These are phyloP conservation scores for Xiphophorus couchianus DNA, from an alignment of 2,113 vertebrate species.

Conservation along the genomic window DNA sequence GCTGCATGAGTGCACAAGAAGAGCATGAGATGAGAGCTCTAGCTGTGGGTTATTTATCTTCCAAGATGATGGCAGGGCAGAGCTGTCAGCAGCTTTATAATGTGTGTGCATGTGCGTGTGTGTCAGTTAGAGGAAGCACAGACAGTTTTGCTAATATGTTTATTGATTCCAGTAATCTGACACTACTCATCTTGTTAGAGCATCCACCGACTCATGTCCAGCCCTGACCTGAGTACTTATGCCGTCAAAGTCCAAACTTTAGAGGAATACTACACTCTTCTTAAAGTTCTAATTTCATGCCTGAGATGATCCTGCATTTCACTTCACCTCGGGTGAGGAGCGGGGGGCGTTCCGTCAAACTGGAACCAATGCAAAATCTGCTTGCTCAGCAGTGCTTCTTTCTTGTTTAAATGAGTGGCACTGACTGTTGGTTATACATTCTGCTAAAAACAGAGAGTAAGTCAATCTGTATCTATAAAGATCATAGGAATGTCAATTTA, in stretches of 20 bases:
- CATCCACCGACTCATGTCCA: constrained; percentile 18
- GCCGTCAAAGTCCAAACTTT: neutral
- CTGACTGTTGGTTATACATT: neutral
- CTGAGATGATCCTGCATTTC: neutral
- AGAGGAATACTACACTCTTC: neutral
- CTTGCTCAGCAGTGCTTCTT: neutral
- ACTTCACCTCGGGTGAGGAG: neutral
- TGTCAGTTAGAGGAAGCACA: constrained; percentile 18
- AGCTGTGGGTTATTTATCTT: constrained; percentile 62
- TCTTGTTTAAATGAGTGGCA: neutral
- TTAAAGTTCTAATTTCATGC: neutral
- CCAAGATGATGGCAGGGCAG: constrained; percentile 41
- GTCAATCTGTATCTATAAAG: neutral
- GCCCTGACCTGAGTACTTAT: constrained; percentile 24
- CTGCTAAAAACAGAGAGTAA: neutral
- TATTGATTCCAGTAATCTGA: constrained; percentile 51
- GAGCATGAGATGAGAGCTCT: constrained; percentile 46
- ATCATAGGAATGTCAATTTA: neutral
- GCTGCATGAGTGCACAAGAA: constrained; percentile 14
- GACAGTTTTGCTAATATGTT: constrained; percentile 60
- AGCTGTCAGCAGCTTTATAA: constrained; percentile 38
- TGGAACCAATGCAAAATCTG: neutral
- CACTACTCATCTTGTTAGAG: constrained; percentile 39
- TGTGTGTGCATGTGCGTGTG: constrained; percentile 13
- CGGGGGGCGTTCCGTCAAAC: neutral